phyloP scores from a whole-genome alignment of 2,888 invertebrate genomes.

The Pinctada fucata region DNA sequence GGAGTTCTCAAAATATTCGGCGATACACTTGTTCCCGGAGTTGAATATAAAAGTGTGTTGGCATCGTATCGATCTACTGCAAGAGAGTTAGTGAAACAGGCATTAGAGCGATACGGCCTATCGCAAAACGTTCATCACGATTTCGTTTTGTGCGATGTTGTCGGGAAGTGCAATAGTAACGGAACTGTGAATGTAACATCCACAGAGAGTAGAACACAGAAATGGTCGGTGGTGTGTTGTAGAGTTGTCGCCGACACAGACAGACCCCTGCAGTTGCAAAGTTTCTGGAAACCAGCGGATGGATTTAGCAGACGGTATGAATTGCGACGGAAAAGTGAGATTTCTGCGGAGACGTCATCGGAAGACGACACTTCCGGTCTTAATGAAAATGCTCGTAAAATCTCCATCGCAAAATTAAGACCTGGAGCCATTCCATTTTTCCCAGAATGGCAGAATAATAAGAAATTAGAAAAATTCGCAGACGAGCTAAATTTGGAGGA shows the following conservation, averaged over 20 bases:
- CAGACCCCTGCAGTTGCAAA: constrained; percentile 68
- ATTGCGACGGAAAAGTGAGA: constrained; percentile 59
- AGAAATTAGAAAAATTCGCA: constrained; percentile 26
- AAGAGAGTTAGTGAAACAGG: constrained; percentile 70
- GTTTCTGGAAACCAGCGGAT: constrained; percentile 72
- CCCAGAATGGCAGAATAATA: constrained; percentile 39
- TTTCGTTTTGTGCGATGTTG: constrained; percentile 72
- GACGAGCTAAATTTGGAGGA: constrained; percentile 35
- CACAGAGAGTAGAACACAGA: constrained; percentile 30
- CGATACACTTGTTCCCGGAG: constrained; percentile 67
- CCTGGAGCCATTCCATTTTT: constrained; percentile 63
- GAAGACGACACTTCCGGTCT: constrained; percentile 67
- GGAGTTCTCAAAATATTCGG: constrained; percentile 72
- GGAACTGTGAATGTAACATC: background rate
- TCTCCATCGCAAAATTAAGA: constrained; percentile 65
- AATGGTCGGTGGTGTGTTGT: constrained; percentile 65
- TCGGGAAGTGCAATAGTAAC: constrained; percentile 50
- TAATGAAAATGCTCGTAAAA: constrained; percentile 69
- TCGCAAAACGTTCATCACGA: constrained; percentile 50
- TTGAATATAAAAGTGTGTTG: constrained; percentile 72
- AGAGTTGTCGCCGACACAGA: constrained; percentile 67
- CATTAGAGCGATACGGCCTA: constrained; percentile 69
- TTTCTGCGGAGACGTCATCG: constrained; percentile 42
- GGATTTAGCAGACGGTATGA: constrained; percentile 71
- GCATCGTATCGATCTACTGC: constrained; percentile 69